A percentile compares a stretch with the other conserved stretches of the same genome.
Conservation (phyloP, 1,140 invertebrate genomes). For the Rhopalosiphum padi region DNA sequence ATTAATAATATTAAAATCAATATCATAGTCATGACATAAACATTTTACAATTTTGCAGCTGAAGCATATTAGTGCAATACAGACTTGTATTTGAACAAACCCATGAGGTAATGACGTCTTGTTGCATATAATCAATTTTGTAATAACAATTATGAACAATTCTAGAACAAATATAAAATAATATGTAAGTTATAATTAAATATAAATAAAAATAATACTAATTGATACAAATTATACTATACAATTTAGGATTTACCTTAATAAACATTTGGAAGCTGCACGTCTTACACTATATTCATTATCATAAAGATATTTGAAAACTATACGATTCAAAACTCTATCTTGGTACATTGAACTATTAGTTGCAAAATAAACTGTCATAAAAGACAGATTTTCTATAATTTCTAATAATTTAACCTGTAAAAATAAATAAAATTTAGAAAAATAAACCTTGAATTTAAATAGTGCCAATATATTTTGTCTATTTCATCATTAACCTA, state of each 20-base stretch:
- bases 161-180: not conserved
- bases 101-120: slow-evolving; percentile 49
- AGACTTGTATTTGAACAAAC: slow-evolving; percentile 1
- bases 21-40: not conserved
- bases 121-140: slow-evolving; percentile 48
- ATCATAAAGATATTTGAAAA: slow-evolving; percentile 52
- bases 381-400: slow-evolving; percentile 48
- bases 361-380: slow-evolving; percentile 47
- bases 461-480: not conserved
- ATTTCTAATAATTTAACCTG: slow-evolving; percentile 55
- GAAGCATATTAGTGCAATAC: slow-evolving; percentile 43
- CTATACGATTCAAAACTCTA: slow-evolving; percentile 48
- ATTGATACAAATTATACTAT: not conserved
- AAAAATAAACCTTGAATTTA: not conserved
- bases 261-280: slow-evolving; percentile 50
- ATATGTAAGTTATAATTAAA: not conserved
- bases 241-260: slow-evolving; percentile 31
- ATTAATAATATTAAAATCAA: not conserved
- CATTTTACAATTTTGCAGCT: slow-evolving; percentile 40
- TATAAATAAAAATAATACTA: not conserved
- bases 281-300: slow-evolving; percentile 45
- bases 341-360: slow-evolving; percentile 50
- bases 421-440: slow-evolving; percentile 60
- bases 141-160: slow-evolving; percentile 51
- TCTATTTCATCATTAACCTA: not conserved